A percentile compares a stretch with the other conserved stretches of the same genome.
Conservation (phyloP, 37 sponge, comb jelly and placozoan genomes). For the Cliona cf. orientalis region DNA sequence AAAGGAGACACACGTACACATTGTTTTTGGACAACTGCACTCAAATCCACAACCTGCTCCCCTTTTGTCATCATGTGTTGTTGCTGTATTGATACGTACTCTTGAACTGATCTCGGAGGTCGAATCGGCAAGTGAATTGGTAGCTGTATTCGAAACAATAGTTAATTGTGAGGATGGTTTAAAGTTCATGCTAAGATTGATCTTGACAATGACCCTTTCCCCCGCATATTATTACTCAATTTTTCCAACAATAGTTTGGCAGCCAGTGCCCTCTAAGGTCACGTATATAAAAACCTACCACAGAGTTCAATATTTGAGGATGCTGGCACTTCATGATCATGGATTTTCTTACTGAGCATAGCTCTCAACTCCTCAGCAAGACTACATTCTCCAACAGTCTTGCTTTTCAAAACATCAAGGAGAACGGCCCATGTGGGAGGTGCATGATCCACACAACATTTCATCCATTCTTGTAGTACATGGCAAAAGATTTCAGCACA, state of each 20-base stretch:
- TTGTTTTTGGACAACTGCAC: no score
- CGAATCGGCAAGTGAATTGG: not conserved
- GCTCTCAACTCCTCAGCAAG: not conserved
- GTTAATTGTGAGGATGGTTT: not conserved
- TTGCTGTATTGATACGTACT: no score
- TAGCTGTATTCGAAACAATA: not conserved
- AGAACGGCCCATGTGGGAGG: not conserved
- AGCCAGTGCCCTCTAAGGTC: not conserved
- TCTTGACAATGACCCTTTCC: no score
- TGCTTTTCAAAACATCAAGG: not conserved
- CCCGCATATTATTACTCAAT: no score
- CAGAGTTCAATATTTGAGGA: no score
- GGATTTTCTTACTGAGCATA: not conserved
- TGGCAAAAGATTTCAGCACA: not conserved
- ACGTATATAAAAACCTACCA: no score
- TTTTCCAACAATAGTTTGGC: no score
- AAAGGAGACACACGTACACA: conserved; percentile 3
- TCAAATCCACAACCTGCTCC: no score
- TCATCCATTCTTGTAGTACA: conserved; percentile 10
- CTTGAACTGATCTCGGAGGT: not conserved
- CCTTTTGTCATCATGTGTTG: no score
- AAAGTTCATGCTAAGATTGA: no score
- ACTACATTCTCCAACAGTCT: not conserved
- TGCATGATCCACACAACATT: conserved; percentile 1
- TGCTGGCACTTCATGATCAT: no score